phyloP scores from a whole-genome alignment of 2,888 invertebrate species.

The Tuberolachnus salignus region DNA sequence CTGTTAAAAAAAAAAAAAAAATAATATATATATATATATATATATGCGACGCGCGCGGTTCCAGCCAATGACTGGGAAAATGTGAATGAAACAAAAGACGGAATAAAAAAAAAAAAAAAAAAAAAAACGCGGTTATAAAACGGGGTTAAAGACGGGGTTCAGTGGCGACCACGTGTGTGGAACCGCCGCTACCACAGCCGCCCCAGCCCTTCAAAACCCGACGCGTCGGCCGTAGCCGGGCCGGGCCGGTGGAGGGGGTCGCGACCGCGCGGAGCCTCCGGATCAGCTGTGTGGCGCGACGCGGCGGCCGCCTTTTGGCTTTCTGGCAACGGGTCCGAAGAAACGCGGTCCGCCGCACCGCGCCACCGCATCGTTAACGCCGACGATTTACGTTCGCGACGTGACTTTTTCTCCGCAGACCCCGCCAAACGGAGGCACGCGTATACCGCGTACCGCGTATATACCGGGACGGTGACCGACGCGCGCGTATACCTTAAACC shows the following conservation, averaged over 20 bases:
- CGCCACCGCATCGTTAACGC: neutral
- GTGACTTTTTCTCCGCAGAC: conserved; percentile 4
- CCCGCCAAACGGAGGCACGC: conserved; percentile 4
- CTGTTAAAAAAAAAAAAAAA: too few species aligned
- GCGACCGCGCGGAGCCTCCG: neutral
- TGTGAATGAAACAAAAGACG: too few species aligned
- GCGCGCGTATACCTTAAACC: too few species aligned
- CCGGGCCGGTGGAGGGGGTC: conserved; percentile 11
- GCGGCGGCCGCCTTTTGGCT: conserved; percentile 19
- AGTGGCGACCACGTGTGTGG: neutral
- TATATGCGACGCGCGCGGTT: too few species aligned
- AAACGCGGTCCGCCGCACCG: conserved; percentile 14
- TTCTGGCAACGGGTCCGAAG: conserved; percentile 48
- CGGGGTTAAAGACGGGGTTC: too few species aligned
- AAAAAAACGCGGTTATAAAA: too few species aligned
- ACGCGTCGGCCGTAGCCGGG: neutral
- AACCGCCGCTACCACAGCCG: neutral
- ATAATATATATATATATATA: too few species aligned
- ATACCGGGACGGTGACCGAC: neutral
- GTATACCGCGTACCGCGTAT: neutral
- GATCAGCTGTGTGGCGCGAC: conserved; percentile 36
- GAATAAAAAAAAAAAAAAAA: too few species aligned
- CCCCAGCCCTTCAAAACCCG: neutral
- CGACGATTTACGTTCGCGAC: neutral
- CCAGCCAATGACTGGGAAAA: too few species aligned